Conservation (phyloP, 2,888 invertebrate genomes). For the Drosophila hamatofila region DNA sequence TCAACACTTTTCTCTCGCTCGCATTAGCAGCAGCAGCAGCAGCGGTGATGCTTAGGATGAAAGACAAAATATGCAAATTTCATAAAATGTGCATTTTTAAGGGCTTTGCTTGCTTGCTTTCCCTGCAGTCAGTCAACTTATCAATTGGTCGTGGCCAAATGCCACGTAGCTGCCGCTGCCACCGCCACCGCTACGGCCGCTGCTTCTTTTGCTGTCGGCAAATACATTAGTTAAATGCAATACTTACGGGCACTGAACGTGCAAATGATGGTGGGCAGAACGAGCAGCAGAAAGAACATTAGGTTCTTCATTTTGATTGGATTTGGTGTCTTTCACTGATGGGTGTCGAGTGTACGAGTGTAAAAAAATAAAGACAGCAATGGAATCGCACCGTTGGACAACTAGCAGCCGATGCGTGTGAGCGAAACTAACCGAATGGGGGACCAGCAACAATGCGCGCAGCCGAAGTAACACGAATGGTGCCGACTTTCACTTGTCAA, state of each 20-base stretch:
- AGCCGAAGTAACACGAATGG: slow-evolving; percentile 60
- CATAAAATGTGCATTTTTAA: not conserved
- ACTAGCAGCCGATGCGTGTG: slow-evolving; percentile 48
- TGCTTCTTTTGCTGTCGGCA: slow-evolving; percentile 6
- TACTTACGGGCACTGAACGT: slow-evolving; percentile 91
- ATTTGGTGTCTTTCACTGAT: slow-evolving; percentile 37
- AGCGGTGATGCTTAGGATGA: not conserved
- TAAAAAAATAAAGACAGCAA: slow-evolving; percentile 37
- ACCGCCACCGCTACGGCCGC: not conserved
- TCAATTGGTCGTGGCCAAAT: slow-evolving; percentile 16
- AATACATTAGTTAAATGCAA: not conserved
- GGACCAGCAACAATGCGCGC: slow-evolving; percentile 37
- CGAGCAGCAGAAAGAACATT: slow-evolving; percentile 88
- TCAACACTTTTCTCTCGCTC: slow-evolving; percentile 56
- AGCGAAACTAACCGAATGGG: slow-evolving; percentile 58
- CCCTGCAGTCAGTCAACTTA: too few species aligned
- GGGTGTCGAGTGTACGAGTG: slow-evolving; percentile 24
- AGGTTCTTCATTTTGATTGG: slow-evolving; percentile 88
- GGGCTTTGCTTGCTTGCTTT: too few species aligned
- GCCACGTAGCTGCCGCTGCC: slow-evolving; percentile 55
- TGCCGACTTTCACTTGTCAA: slow-evolving; percentile 72
- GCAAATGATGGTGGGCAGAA: slow-evolving; percentile 90
- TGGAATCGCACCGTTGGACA: slow-evolving; percentile 27
- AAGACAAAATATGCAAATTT: not conserved
- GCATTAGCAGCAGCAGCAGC: not conserved